Conservation (phyloP, 2,113 vertebrate species). For the Tragelaphus imberbis region DNA sequence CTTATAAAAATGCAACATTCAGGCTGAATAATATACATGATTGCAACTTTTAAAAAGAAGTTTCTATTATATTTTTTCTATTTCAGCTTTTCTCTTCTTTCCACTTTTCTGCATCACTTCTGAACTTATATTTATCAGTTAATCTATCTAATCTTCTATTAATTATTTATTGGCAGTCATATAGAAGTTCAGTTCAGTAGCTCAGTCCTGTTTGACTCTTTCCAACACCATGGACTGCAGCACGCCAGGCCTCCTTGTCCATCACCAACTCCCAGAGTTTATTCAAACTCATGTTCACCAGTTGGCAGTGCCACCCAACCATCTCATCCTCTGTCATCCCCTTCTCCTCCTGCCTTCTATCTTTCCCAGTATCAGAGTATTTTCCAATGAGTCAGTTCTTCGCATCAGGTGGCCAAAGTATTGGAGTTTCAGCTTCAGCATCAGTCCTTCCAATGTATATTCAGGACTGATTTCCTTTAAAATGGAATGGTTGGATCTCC, state of each 20-base stretch:
- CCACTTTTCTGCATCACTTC: neutral
- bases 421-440: neutral
- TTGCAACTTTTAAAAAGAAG: neutral
- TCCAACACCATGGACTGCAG: neutral
- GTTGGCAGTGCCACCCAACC: fast-evolving
- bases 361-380: neutral
- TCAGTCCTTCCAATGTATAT: neutral
- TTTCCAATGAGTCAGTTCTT: neutral
- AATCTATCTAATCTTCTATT: neutral
- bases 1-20: neutral
- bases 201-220: neutral
- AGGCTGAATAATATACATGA: neutral
- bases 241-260: fast-evolving
- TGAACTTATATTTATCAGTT: neutral
- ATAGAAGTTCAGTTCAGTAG: neutral
- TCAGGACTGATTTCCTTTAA: neutral
- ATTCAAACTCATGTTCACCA: neutral
- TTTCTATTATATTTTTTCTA: neutral
- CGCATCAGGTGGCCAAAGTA: neutral
- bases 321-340: neutral
- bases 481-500: neutral
- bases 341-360: neutral
- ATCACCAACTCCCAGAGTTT: neutral
- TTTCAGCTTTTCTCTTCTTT: neutral
- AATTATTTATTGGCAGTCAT: neutral